phyloP scores from a whole-genome alignment of 2,888 invertebrate species.

The Athalia rosae region DNA sequence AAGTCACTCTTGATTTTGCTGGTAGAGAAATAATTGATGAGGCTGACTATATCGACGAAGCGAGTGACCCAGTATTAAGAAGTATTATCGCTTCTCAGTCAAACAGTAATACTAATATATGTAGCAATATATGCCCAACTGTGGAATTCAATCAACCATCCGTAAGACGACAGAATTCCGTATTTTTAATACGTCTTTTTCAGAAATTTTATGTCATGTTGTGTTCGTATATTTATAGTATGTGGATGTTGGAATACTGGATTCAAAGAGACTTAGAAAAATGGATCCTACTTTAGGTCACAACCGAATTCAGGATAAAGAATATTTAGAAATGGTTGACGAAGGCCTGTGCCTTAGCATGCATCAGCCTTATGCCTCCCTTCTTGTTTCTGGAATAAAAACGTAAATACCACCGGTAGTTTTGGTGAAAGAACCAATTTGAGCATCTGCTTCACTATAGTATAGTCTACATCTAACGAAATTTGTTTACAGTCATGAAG shows the following conservation, averaged over 20 bases:
- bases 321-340: conserved; percentile 88
- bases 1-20: conserved; percentile 86
- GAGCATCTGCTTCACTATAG: background rate
- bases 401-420: conserved; percentile 76
- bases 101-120: background rate
- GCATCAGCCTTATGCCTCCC: conserved; percentile 97
- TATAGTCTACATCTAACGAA: background rate
- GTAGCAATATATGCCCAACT: conserved; percentile 53
- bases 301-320: conserved; percentile 83
- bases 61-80: conserved; percentile 22
- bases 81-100: conserved; percentile 31
- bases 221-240: conserved; percentile 59
- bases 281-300: conserved; percentile 57
- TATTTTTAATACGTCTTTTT: background rate
- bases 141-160: conserved; percentile 63
- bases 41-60: conserved; percentile 46
- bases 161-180: conserved; percentile 51
- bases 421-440: background rate
- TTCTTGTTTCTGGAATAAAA: conserved; percentile 95
- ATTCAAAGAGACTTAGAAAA: conserved; percentile 32
- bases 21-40: conserved; percentile 73
- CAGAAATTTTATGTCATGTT: background rate
- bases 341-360: conserved; percentile 92
- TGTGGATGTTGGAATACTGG: conserved; percentile 51
- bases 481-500: conserved; percentile 84